Percentiles rank a stretch among this genome's conserved stretches.
phyloP scores from a whole-genome alignment of 92 coral and sea anemone species.

The Metridium senile region DNA sequence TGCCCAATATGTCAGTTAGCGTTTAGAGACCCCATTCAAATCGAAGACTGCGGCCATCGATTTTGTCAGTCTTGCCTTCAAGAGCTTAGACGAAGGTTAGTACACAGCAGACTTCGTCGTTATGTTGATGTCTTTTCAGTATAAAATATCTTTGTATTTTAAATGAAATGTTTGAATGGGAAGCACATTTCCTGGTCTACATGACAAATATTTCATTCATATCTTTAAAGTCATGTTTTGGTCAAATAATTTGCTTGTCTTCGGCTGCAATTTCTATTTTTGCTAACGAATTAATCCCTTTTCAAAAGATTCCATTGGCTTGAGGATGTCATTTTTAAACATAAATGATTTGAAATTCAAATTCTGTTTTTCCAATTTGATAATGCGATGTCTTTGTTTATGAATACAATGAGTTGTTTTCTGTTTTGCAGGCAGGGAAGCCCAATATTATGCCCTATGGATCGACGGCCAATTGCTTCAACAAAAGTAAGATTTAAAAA shows the following conservation, averaged over 20 bases:
- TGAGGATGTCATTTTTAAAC: no score
- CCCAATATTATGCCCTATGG: conserved; percentile 87
- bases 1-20: conserved; percentile 99
- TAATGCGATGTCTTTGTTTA: no score
- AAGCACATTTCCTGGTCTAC: background rate
- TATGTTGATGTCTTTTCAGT: no score
- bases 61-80: conserved; percentile 96
- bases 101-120: no score
- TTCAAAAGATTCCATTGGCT: no score
- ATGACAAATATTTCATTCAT: background rate
- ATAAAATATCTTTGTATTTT: background rate
- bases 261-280: background rate
- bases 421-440: conserved; percentile 70
- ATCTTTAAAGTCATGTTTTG: background rate
- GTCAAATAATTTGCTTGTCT: background rate
- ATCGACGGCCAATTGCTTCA: conserved; percentile 83
- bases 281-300: no score
- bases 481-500: conserved; percentile 69
- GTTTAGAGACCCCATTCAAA: conserved; percentile 95
- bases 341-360: no score
- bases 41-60: conserved; percentile 97
- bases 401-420: no score
- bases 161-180: background rate
- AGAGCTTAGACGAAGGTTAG: conserved; percentile 89
- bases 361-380: no score